A percentile compares a stretch with the other conserved stretches of the same genome.
Conservation (phyloP, 2,113 vertebrate genomes). For the Atractosteus spatula region DNA sequence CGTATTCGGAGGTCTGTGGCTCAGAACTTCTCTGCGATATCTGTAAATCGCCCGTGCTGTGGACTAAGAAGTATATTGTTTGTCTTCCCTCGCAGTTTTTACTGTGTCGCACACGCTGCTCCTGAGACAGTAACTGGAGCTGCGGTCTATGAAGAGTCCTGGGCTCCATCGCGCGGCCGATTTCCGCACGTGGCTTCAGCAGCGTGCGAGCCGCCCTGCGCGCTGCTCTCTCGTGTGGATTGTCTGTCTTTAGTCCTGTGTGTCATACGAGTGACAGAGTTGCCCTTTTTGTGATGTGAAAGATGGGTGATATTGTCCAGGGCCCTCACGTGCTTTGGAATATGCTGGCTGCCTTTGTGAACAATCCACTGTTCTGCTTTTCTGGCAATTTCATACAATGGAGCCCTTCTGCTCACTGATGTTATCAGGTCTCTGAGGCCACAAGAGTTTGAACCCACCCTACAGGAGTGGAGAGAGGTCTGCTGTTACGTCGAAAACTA, state of each 20-base stretch:
- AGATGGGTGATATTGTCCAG: slow-evolving; percentile 62
- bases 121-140: no score
- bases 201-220: no score
- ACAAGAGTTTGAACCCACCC: slow-evolving; percentile 63
- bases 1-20: no score
- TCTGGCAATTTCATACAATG: slow-evolving; percentile 79
- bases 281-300: slow-evolving; percentile 53
- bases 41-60: no score
- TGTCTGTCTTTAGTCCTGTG: slow-evolving; percentile 23
- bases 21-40: no score
- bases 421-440: slow-evolving; percentile 66
- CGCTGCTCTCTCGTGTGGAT: no score
- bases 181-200: no score
- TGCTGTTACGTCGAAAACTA: slow-evolving; percentile 54
- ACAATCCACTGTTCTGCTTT: slow-evolving; percentile 65
- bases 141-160: no score
- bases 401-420: slow-evolving; percentile 62
- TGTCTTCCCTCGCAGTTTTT: no score
- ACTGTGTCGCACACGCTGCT: no score
- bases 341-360: slow-evolving; percentile 73
- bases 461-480: slow-evolving; percentile 52
- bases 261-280: slow-evolving; percentile 47
- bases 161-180: no score
- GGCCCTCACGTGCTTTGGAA: slow-evolving; percentile 69
- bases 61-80: no score